phyloP scores from a whole-genome alignment of 1,140 invertebrate genomes.

The Periplaneta americana region DNA sequence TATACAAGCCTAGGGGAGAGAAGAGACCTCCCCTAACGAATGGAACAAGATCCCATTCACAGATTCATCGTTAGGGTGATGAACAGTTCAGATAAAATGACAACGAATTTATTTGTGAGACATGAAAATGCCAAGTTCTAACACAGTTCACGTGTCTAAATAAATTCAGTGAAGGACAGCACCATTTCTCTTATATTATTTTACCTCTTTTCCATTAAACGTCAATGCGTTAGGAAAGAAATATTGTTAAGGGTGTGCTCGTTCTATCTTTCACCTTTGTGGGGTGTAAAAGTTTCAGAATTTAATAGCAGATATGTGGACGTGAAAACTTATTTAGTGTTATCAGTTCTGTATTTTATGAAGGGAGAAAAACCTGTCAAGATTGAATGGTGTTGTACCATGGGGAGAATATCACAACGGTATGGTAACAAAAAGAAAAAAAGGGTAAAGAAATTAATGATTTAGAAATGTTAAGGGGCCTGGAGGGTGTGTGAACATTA shows the following conservation, averaged over 20 bases:
- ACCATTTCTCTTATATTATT: neutral
- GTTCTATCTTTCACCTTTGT: neutral
- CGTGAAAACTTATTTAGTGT: too few relatives aligned
- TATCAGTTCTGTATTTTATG: neutral
- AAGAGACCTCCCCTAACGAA: too few relatives aligned
- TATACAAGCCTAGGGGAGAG: too few relatives aligned
- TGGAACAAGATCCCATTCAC: too few relatives aligned
- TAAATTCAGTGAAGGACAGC: neutral
- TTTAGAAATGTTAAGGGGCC: neutral
- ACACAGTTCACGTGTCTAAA: neutral
- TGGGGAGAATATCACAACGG: neutral
- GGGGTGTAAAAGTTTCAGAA: too few relatives aligned
- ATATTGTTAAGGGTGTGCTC: neutral
- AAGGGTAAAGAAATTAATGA: neutral
- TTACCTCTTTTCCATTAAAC: neutral
- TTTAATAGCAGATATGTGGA: neutral
- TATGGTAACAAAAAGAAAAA: neutral
- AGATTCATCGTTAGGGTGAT: neutral
- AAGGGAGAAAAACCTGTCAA: neutral
- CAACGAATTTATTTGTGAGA: neutral
- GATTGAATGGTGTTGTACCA: neutral
- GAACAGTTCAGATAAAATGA: neutral
- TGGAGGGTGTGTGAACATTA: neutral
- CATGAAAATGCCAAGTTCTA: neutral
- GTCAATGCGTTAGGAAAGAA: neutral